Percentiles rank a stretch among this genome's conserved stretches.
phyloP scores from a whole-genome alignment of 2,113 vertebrate genomes.

The Athene noctua region DNA sequence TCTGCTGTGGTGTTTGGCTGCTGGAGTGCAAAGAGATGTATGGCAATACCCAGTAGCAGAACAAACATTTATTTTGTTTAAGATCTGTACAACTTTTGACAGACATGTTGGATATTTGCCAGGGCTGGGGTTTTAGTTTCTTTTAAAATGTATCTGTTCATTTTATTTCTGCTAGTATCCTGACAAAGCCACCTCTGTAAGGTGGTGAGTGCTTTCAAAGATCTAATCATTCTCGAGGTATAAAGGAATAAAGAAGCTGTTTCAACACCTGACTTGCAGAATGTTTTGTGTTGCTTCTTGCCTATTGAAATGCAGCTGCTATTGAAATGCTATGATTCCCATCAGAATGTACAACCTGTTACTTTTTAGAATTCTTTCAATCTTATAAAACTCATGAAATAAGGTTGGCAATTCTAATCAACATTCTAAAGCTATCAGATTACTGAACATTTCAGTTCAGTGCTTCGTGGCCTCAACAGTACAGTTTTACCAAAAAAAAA shows the following conservation, averaged over 20 bases:
- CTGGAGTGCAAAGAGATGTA: not conserved
- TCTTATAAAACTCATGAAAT: slow-evolving; percentile 10
- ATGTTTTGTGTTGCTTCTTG: slow-evolving; percentile 30
- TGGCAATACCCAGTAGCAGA: not conserved
- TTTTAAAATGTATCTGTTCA: not conserved
- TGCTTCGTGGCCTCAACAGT: not conserved
- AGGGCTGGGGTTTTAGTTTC: not conserved
- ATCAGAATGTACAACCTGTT: not conserved
- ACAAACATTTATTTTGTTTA: not conserved
- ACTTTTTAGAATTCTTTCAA: slow-evolving; percentile 12
- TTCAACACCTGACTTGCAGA: slow-evolving; percentile 33
- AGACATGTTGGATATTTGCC: not conserved
- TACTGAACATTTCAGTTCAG: not conserved
- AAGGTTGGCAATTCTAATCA: slow-evolving; percentile 1
- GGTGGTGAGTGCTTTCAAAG: slow-evolving; percentile 9
- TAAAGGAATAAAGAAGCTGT: slow-evolving; percentile 45
- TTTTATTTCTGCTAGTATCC: not conserved
- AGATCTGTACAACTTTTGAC: not conserved
- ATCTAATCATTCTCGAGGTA: not conserved
- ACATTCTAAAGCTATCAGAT: not conserved
- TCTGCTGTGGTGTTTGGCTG: not conserved
- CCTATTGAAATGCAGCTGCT: slow-evolving; percentile 34
- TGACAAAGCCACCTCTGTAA: slow-evolving; percentile 3
- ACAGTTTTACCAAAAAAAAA: not conserved
- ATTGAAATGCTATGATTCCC: not conserved